Evolutionary conservation across 2,797 vertebrate species (phyloP).

Genomic region (Heliangelus exortis): DNA sequence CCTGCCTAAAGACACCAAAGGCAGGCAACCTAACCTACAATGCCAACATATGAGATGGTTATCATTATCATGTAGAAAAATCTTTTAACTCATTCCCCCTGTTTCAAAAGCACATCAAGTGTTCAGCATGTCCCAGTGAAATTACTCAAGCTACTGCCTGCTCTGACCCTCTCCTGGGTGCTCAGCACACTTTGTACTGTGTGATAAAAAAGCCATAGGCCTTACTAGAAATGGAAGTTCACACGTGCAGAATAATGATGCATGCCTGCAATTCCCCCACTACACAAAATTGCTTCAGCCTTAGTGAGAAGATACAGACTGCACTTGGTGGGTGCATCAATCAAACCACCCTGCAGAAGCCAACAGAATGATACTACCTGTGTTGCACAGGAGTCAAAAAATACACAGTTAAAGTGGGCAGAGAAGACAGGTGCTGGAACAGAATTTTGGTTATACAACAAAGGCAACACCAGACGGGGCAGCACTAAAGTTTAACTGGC

Average conservation of each 20-base stretch:
- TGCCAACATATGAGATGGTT: not conserved
- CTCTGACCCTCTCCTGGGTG: not conserved
- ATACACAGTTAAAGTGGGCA: not conserved
- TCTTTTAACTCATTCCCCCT: not conserved
- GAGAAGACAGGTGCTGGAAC: not conserved
- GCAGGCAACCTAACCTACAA: not conserved
- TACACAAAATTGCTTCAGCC: not conserved
- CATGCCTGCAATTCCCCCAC: not conserved
- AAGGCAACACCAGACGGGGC: accelerated
- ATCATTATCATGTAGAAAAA: not conserved
- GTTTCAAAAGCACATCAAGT: not conserved
- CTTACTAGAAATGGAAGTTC: not conserved
- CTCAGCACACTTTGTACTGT: not conserved
- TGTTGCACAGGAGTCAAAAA: not conserved
- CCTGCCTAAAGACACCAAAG: not conserved
- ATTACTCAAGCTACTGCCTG: not conserved
- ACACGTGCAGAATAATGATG: not conserved
- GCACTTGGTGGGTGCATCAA: not conserved
- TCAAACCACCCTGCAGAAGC: not conserved
- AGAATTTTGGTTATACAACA: not conserved
- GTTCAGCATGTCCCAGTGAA: not conserved
- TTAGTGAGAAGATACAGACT: not conserved
- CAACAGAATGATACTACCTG: not conserved
- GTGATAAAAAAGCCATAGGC: not conserved
- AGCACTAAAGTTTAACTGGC: not conserved